Evolutionary conservation across 2,797 vertebrate species (phyloP).

Genomic region (Cossypha caffra): DNA sequence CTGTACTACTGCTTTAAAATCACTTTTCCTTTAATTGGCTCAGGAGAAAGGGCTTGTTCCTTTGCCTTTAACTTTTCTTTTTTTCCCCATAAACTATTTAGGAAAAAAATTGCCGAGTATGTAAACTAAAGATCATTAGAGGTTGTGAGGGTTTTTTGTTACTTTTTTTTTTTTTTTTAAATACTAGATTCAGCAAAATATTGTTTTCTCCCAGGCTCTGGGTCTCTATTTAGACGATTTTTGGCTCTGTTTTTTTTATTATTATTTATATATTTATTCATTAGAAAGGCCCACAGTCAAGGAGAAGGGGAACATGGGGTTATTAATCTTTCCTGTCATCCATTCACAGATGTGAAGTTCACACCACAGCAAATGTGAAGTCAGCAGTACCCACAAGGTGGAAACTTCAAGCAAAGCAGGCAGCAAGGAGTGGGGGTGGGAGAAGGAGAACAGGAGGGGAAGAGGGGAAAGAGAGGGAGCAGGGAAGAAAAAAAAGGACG

Average conservation of each 20-base stretch:
- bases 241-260: conserved; percentile 51
- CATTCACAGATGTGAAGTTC: conserved; percentile 95
- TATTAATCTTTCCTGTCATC: conserved; percentile 99
- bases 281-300: conserved; percentile 81
- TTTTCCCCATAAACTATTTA: conserved; percentile 59
- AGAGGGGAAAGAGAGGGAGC: background rate
- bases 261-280: conserved; percentile 85
- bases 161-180: conserved; percentile 34
- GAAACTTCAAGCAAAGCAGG: conserved; percentile 81
- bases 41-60: background rate
- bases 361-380: conserved; percentile 94
- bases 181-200: conserved; percentile 90
- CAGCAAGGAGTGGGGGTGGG: conserved; percentile 59
- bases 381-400: conserved; percentile 91
- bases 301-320: conserved; percentile 78
- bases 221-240: conserved; percentile 85
- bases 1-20: background rate
- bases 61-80: conserved; percentile 62
- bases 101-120: conserved; percentile 75
- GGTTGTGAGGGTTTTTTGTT: conserved; percentile 55
- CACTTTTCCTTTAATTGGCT: conserved; percentile 36
- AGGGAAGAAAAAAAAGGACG: background rate
- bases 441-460: conserved; percentile 1
- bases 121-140: conserved; percentile 80
- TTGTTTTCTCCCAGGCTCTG: conserved; percentile 86